Base-by-base conservation (phyloP, 2,888 invertebrate genomes). In the Eupithecia inturbata region DNA sequence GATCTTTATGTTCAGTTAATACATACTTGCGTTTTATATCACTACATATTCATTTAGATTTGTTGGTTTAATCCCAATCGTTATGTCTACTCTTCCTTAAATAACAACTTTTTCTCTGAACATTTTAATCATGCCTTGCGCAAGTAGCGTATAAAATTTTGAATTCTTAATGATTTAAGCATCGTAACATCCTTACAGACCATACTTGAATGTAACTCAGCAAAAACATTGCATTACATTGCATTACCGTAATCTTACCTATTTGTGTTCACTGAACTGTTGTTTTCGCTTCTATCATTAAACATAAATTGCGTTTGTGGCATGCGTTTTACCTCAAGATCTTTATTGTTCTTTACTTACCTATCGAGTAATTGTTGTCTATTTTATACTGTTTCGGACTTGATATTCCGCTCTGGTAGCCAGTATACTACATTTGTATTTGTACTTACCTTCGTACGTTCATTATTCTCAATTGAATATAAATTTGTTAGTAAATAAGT, bases 211-310 rank as follows among this genome's bases (percentile, higher is more conserved):
- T 79, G 80, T 82, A 84, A 84, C 73, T 77, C 76, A 77, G 79
- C 82, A 83, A 83, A 84, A 84, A 84, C 82, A 69, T 74, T n/a
- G n/a, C n/a, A n/a, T n/a, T n/a, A n/a, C n/a, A n/a, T 78, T 67
- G 67, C 68, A 81, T 79, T 77, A 76, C 77, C 72, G 79, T 79
- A 82, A 83, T 83, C 81, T 80, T 78, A 78, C 75, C 77, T 82
- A 81, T 82, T 81, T 79, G 81, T 79, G 82, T 77, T 82, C 82
- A 81, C 79, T 84, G 81, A 81, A 84, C 82, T 85, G 83, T 78
- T 73, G 75, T 75, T 81, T 80, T 81, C 75, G 71, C 77, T 78
- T 73, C 77, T 80, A 81, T 81, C 77, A 74, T 79, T 81, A 78
- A 78, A 78, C 74, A 75, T 69, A 68, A 79, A 82, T 78, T 80